Evolutionary conservation across 1,140 invertebrate genomes (phyloP), one percentile per base, ranked within the genome.

Genomic region (Atta colombica): DNA sequence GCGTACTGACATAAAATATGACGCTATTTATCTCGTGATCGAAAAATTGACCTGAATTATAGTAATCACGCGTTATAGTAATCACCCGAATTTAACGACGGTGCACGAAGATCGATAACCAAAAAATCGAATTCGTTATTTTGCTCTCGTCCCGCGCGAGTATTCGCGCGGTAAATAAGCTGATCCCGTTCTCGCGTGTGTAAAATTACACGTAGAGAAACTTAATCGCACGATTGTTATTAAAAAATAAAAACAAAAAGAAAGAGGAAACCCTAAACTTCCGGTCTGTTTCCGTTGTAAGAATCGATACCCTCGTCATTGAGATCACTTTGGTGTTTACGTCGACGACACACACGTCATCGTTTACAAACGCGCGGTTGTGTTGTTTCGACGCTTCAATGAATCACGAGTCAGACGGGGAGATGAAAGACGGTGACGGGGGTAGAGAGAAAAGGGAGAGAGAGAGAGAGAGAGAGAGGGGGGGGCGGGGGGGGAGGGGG

Each of bases 361-460:
- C 80, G 80, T 81, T 81, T 51, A 25, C 49, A 69, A 55, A 68
- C 77, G 63, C 49, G 28, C 45, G 18, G 28, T 55, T 61, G 45
- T 51, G 68, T 84, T 74, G 60, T 61, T 39, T 80, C 75, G 61
- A 80, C 63, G 61, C 77, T 61, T 84, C 69, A 81, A 80, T 69
- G 84, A 68, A 81, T 58, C 51, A 68, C 18, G 49, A 61, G 71
- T 35, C 35, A 18, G 53, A 55, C 7, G 25, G n/a, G 35, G 45
- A 31, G 49, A 75, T 14, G 28, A 60, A n/a, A n/a, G 77, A 39
- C 39, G 1, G 14, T n/a, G 63, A 69, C n/a, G 28, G n/a, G 35
- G 10, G 5, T 25, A 31, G 61, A 14, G 60, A 77, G 60, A 65
- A 6, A 65, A 12, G 61, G 25, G 60, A 1, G 53, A n/a, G 3